Evolutionary conservation across 2,797 vertebrate genomes (phyloP).

Genomic region (Tapirus indicus): DNA sequence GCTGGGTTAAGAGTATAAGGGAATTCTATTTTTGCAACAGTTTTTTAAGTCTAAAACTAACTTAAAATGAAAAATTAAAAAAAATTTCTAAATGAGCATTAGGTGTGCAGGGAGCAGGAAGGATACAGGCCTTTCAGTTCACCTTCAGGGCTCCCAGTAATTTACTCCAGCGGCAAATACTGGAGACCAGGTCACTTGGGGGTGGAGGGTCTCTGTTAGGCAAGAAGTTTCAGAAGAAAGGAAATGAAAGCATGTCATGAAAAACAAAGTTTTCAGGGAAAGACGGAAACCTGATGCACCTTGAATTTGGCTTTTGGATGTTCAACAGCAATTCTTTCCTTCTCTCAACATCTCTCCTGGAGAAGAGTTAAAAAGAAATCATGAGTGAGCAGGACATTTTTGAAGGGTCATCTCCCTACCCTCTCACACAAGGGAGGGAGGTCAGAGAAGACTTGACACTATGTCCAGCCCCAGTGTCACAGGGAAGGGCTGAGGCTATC

Average conservation of each 20-base stretch:
- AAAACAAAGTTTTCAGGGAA: background rate
- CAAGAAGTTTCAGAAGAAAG: constrained; percentile 28
- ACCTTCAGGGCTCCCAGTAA: background rate
- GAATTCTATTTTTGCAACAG: constrained; percentile 29
- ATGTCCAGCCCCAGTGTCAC: background rate
- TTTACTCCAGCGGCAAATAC: background rate
- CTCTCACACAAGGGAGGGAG: background rate
- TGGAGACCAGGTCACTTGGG: background rate
- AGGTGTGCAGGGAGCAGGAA: background rate
- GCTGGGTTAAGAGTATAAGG: background rate
- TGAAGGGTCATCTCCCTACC: background rate
- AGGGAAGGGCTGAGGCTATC: background rate
- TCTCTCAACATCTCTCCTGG: background rate
- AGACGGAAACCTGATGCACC: constrained; percentile 11
- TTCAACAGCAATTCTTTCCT: background rate
- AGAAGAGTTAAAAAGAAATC: background rate
- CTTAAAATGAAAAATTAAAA: constrained; percentile 47
- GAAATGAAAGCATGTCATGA: background rate
- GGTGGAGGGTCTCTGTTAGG: background rate
- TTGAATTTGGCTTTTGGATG: background rate
- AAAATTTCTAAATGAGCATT: background rate
- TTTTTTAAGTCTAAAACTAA: constrained; percentile 51
- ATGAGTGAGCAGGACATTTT: background rate
- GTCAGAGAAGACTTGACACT: background rate
- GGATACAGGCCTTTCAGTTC: background rate